phyloP scores from a whole-genome alignment of 2,888 invertebrate species.

The Oscheius sp. region DNA sequence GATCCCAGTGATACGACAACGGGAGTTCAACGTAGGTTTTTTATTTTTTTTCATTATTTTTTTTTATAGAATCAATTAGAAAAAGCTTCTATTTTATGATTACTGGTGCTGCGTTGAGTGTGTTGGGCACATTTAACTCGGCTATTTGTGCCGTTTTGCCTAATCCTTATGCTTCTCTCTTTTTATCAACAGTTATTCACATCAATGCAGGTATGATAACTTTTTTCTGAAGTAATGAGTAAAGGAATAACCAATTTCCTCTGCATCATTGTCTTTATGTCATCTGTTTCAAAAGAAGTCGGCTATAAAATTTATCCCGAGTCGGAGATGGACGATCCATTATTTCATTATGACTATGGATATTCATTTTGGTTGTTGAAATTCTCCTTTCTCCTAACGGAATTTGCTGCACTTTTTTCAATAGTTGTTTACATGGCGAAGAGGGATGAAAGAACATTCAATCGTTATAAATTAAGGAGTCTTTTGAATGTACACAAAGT shows the following conservation, averaged over 20 bases:
- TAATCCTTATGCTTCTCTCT: slow-evolving; percentile 61
- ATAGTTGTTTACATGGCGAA: slow-evolving; percentile 70
- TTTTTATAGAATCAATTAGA: slow-evolving; percentile 61
- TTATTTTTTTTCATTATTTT: neutral
- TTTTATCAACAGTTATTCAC: slow-evolving; percentile 60
- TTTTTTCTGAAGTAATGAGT: neutral
- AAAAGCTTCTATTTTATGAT: slow-evolving; percentile 62
- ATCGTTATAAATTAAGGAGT: slow-evolving; percentile 64
- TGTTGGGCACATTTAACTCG: slow-evolving; percentile 45
- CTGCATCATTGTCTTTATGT: slow-evolving; percentile 69
- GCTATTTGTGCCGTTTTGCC: slow-evolving; percentile 55
- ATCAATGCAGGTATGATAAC: slow-evolving; percentile 63
- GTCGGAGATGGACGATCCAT: slow-evolving; percentile 68
- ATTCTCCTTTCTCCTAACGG: slow-evolving; percentile 65
- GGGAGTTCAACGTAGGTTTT: slow-evolving; percentile 62
- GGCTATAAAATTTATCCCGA: slow-evolving; percentile 69
- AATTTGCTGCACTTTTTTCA: slow-evolving; percentile 64
- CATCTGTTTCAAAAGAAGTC: slow-evolving; percentile 68
- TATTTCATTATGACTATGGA: slow-evolving; percentile 69
- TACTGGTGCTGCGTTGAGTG: slow-evolving; percentile 47
- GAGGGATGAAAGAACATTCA: slow-evolving; percentile 68
- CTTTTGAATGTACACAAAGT: slow-evolving; percentile 35
- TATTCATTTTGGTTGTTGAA: slow-evolving; percentile 67
- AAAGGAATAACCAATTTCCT: slow-evolving; percentile 64
- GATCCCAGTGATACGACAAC: slow-evolving; percentile 66